A percentile compares a stretch with the other conserved stretches of the same genome.
These are phyloP conservation scores for Drosophila emarginata DNA, from an alignment of 2,888 invertebrate genomes.

Conservation along the genomic window DNA sequence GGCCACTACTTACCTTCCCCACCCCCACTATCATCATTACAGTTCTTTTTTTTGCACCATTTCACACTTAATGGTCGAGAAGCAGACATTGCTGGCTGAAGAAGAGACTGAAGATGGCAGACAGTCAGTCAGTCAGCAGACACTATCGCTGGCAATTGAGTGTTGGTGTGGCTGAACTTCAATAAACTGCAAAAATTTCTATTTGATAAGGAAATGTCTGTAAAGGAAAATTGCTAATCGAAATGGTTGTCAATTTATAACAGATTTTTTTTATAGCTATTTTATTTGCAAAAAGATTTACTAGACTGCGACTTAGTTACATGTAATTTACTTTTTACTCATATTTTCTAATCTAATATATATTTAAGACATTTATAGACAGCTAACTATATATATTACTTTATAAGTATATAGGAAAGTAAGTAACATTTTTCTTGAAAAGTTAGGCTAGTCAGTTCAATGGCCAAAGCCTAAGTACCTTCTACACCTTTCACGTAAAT, in stretches of 20 bases:
- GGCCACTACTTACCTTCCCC: background rate
- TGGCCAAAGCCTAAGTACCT: conserved; percentile 30
- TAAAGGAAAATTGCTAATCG: background rate
- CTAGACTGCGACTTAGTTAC: no score
- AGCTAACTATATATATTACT: background rate
- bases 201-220: background rate
- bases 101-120: background rate
- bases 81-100: conserved; percentile 17
- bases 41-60: conserved; percentile 67
- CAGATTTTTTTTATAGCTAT: background rate
- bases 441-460: conserved; percentile 24
- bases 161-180: background rate
- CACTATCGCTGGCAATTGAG: conserved; percentile 17
- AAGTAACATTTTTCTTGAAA: background rate
- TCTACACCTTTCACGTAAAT: conserved; percentile 7
- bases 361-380: background rate
- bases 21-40: conserved; percentile 24
- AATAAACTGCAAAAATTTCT: background rate
- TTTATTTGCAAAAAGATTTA: background rate
- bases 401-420: background rate
- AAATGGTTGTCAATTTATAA: background rate
- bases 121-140: background rate
- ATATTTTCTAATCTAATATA: no score
- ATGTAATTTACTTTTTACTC: background rate
- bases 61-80: conserved; percentile 57